Conservation (phyloP, 2,888 invertebrate genomes). For the Linyphia triangularis region DNA sequence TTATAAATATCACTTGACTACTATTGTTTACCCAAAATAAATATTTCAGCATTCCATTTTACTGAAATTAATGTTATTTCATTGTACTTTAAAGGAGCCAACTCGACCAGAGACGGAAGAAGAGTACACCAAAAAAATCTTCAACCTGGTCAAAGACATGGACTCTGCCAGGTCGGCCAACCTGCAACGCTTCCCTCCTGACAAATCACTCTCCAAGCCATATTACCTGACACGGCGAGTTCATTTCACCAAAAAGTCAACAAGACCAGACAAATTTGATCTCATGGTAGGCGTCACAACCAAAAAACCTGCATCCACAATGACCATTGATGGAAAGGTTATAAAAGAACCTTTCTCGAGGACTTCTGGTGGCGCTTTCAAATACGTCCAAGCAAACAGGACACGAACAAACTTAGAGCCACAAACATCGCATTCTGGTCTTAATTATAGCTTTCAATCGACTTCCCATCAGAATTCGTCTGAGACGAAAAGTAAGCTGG, state of each 20-base stretch:
- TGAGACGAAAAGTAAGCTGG: not conserved
- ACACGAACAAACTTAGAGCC: too few relatives aligned
- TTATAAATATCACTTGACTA: not conserved
- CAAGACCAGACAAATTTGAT: constrained; percentile 23
- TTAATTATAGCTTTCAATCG: not conserved
- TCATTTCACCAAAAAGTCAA: not conserved
- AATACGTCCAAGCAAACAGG: not conserved
- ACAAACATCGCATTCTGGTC: constrained; percentile 8
- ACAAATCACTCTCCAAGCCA: not conserved
- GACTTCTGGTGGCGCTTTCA: not conserved
- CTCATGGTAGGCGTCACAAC: not conserved
- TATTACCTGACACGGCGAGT: not conserved
- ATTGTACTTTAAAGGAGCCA: constrained; percentile 3
- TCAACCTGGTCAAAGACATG: constrained; percentile 3
- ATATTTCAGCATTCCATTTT: too few relatives aligned
- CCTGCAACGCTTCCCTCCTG: not conserved
- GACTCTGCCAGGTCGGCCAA: constrained; percentile 6
- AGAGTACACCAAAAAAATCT: not conserved
- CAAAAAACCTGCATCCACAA: not conserved
- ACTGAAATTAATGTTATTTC: not conserved
- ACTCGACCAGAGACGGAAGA: not conserved
- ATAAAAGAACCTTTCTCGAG: not conserved
- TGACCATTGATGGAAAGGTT: not conserved
- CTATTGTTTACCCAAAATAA: too few relatives aligned
- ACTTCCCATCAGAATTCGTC: not conserved